Conservation (phyloP, 2,113 vertebrate species). For the Chiloscyllium plagiosum region DNA sequence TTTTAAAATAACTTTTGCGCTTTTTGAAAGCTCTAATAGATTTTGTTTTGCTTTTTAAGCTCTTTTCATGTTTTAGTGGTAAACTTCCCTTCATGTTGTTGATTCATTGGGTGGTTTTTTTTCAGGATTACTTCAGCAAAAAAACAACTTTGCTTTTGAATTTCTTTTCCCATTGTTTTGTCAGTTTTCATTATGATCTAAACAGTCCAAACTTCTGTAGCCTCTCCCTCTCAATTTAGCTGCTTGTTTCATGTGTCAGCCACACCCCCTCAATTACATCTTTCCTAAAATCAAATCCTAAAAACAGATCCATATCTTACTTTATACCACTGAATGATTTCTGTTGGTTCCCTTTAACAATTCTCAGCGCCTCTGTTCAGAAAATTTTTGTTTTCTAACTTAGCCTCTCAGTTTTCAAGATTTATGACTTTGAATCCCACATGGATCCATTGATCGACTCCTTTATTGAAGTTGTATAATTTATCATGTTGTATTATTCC, state of each 20-base stretch:
- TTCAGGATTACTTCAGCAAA: background rate
- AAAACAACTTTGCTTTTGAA: background rate
- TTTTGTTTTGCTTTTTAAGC: background rate
- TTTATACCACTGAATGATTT: background rate
- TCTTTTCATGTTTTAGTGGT: background rate
- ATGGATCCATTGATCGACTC: background rate
- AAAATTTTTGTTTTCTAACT: background rate
- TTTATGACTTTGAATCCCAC: background rate
- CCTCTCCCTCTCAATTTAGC: background rate
- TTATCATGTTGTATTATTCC: background rate
- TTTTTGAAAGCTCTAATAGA: background rate
- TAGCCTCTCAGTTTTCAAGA: background rate
- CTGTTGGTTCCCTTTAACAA: background rate
- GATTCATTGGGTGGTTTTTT: background rate
- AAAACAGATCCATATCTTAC: background rate
- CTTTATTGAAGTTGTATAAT: background rate
- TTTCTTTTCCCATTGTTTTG: background rate
- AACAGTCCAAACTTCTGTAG: background rate
- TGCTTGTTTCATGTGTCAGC: background rate
- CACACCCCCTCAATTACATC: background rate
- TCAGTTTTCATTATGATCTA: background rate
- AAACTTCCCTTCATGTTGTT: background rate
- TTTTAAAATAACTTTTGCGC: background rate
- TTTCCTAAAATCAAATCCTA: background rate
- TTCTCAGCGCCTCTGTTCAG: background rate